Percentiles rank a stretch among this genome's conserved stretches.
phyloP scores from a whole-genome alignment of 2,888 invertebrate genomes.

The Argynnis bischoffii region DNA sequence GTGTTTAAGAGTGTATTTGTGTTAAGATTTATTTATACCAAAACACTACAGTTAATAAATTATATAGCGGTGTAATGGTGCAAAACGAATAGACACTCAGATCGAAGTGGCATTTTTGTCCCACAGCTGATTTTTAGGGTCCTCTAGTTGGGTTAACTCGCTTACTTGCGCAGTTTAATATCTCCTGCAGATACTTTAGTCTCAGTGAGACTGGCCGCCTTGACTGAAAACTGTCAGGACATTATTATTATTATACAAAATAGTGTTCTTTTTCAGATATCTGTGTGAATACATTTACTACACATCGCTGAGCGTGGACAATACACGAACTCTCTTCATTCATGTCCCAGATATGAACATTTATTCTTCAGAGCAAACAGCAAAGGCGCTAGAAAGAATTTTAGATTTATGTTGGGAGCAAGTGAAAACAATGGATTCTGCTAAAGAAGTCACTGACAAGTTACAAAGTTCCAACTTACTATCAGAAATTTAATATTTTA shows the following conservation, averaged over 20 bases:
- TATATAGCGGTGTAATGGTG: too few relatives aligned
- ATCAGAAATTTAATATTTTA: conserved; percentile 8
- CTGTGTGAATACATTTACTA: conserved; percentile 93
- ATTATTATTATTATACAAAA: not conserved
- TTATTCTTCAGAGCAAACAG: conserved; percentile 82
- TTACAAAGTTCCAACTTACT: conserved; percentile 39
- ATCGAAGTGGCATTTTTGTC: too few relatives aligned
- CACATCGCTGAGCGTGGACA: conserved; percentile 86
- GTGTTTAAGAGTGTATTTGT: too few relatives aligned
- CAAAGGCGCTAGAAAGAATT: conserved; percentile 73
- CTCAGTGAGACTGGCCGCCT: too few relatives aligned
- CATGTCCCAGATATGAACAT: conserved; percentile 88
- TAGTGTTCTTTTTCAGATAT: conserved; percentile 78
- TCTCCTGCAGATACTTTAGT: too few relatives aligned
- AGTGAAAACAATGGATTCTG: conserved; percentile 47
- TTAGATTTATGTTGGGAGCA: conserved; percentile 62
- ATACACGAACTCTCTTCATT: conserved; percentile 85
- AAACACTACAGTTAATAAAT: too few relatives aligned
- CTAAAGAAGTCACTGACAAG: conserved; percentile 45
- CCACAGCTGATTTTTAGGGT: too few relatives aligned
- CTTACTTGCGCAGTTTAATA: too few relatives aligned
- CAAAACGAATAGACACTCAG: too few relatives aligned
- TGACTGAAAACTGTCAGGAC: too few relatives aligned
- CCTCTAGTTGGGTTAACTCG: too few relatives aligned
- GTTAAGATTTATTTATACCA: too few relatives aligned